Evolutionary conservation across 2,113 vertebrate species (phyloP).

Genomic region (Indicator maculatus): DNA sequence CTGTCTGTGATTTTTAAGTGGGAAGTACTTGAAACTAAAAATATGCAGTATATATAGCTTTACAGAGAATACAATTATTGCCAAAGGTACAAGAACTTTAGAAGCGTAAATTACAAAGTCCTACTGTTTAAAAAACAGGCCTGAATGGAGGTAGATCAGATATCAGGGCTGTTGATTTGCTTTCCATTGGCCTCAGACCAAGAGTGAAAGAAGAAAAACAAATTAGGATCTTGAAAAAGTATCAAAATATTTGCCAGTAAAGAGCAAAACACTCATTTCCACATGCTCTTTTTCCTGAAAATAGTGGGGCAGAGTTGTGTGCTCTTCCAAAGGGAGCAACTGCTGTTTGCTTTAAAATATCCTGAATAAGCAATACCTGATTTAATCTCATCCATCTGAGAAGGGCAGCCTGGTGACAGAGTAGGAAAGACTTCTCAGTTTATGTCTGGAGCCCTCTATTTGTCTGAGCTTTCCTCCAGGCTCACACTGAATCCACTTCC

Average conservation of each 20-base stretch:
- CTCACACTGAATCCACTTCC: not conserved
- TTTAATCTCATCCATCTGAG: not conserved
- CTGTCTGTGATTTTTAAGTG: slow-evolving; percentile 1
- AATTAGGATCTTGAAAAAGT: slow-evolving; percentile 40
- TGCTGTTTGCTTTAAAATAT: not conserved
- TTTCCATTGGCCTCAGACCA: slow-evolving; percentile 23
- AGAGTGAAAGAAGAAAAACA: slow-evolving; percentile 27
- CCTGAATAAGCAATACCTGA: not conserved
- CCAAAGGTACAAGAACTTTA: not conserved
- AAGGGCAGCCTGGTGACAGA: not conserved
- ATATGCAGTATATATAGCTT: not conserved
- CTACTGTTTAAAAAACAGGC: not conserved
- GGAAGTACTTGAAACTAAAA: slow-evolving; percentile 1
- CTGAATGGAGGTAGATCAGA: slow-evolving; percentile 29
- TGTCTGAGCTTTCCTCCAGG: not conserved
- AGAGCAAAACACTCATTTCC: slow-evolving; percentile 29
- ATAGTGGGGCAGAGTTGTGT: not conserved
- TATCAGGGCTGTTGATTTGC: slow-evolving; percentile 10
- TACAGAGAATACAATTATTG: not conserved
- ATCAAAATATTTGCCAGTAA: slow-evolving; percentile 26
- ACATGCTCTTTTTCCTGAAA: not conserved
- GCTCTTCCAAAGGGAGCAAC: slow-evolving; percentile 1
- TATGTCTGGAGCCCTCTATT: not conserved
- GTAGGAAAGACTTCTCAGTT: not conserved
- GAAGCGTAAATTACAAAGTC: slow-evolving; percentile 3